Conservation (phyloP, 1,140 invertebrate genomes). For the Zaprionus nigranus region DNA sequence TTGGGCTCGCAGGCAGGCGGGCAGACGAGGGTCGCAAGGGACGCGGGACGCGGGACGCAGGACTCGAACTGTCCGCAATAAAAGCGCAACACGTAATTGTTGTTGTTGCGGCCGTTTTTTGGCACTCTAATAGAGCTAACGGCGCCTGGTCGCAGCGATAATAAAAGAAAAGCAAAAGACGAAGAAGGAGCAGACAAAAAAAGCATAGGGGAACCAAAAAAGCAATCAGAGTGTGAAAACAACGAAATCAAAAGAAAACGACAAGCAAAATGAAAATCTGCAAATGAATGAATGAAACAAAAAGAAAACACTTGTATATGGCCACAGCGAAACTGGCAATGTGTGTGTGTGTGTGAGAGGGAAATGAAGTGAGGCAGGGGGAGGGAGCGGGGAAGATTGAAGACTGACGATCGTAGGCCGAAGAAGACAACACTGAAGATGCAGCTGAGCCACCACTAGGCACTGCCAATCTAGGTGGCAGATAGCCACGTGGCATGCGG, state of each 20-base stretch:
- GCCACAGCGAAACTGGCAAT: neutral
- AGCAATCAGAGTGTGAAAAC: constrained; percentile 28
- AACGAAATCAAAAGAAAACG: constrained; percentile 8
- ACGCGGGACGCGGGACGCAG: neutral
- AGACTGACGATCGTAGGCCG: neutral
- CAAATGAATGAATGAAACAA: constrained; percentile 10
- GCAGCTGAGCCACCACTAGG: neutral
- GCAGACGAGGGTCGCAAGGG: neutral
- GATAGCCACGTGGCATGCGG: neutral
- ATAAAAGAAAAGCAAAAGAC: constrained; percentile 4
- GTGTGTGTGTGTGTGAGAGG: too few species aligned
- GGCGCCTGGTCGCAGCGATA: constrained; percentile 7
- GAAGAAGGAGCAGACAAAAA: too few species aligned
- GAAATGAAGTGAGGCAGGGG: neutral
- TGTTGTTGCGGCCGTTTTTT: constrained; percentile 20
- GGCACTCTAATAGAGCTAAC: constrained; percentile 21
- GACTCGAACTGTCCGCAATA: constrained; percentile 49
- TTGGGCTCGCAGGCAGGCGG: neutral
- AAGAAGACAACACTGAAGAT: neutral
- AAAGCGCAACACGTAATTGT: constrained; percentile 78
- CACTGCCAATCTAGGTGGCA: neutral
- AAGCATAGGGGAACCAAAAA: neutral
- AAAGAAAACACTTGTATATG: neutral
- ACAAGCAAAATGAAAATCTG: neutral
- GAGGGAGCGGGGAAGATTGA: too few species aligned